Conservation (phyloP, 1,140 invertebrate species). For the Theocolax elegans region DNA sequence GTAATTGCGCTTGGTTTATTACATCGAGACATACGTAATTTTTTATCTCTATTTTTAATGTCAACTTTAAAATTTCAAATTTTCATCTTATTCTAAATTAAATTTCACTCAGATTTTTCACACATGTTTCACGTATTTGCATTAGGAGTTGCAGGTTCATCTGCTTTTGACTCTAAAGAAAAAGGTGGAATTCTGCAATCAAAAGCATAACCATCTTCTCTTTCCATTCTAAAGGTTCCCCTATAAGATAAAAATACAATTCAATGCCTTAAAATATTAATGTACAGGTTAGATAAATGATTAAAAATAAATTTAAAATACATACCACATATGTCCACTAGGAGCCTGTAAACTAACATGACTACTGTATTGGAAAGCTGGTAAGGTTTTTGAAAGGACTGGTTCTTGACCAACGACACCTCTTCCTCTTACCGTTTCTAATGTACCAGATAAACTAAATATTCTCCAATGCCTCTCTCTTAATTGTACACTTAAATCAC, state of each 20-base stretch:
- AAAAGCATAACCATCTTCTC: constrained; percentile 94
- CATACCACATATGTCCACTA: constrained; percentile 98
- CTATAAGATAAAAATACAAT: constrained; percentile 67
- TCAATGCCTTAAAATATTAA: constrained; percentile 6
- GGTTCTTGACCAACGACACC: constrained; percentile 97
- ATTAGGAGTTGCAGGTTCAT: constrained; percentile 68
- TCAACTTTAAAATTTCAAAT: constrained; percentile 18
- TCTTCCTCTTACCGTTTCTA: constrained; percentile 93
- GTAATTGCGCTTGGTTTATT: constrained; percentile 31
- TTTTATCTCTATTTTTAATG: constrained; percentile 7
- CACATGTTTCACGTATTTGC: constrained; percentile 49
- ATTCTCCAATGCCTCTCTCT: constrained; percentile 97
- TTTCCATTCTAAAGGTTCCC: constrained; percentile 96
- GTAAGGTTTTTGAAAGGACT: constrained; percentile 84
- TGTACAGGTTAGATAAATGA: too few species aligned
- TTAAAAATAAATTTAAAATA: constrained; percentile 18
- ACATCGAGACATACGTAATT: constrained; percentile 18
- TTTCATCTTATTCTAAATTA: constrained; percentile 14
- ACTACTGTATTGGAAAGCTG: constrained; percentile 97
- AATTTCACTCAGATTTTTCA: constrained; percentile 2
- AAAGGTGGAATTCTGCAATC: constrained; percentile 97
- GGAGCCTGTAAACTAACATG: constrained; percentile 96
- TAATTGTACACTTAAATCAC: constrained; percentile 88
- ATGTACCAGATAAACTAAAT: constrained; percentile 92
- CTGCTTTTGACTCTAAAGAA: constrained; percentile 92